Base-by-base conservation (phyloP, 2,888 invertebrate species). In the Ischnus inquisitorius region DNA sequence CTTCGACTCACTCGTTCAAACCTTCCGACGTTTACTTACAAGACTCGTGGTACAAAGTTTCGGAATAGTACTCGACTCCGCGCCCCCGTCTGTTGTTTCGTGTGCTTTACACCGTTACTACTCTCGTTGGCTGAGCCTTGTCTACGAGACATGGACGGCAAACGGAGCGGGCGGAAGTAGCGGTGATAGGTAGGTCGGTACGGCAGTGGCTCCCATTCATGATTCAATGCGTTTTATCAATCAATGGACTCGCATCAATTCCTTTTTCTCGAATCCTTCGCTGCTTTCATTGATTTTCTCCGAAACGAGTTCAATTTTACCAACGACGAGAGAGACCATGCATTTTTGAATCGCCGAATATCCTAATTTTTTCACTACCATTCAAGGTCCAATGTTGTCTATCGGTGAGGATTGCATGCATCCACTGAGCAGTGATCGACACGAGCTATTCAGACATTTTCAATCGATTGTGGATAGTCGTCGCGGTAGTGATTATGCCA, bases 11-110 rank as follows among this genome's bases (percentile, higher is more conserved):
- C 84, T 85, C 79, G 67, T 84, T 81, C 54, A 79, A 86, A 77
- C 81, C 79, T 68, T 75, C 79, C 79, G 83, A 84, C 84, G 83
- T 85, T 86, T 84, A 74, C 83, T 84, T 83, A 82, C 85, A 84
- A 82, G 84, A 71, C 82, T 82, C 79, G 80, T 34, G 8, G 34
- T 51, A 65, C 82, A 84, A 87, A 87, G 77, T 86, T 85, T 80
- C 71, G 85, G 14, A 82, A 79, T 62, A 77, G 74, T 39, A 41
- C n/a, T 74, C 62, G 71, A 34, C 57, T 62, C n/a, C n/a, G n/a
- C n/a, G 62, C 62, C 41, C n/a, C 57, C 41, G 71, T 51, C 71
- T 25, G 43, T 22, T 51, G 51, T 28, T 43, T 39, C 48, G 57
- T 82, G 64, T 51, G 34, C 54, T 82, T 16, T 79, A 78, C 77